Evolutionary conservation across 1,140 invertebrate genomes (phyloP).

Genomic region (Drosophila subpulchrella): DNA sequence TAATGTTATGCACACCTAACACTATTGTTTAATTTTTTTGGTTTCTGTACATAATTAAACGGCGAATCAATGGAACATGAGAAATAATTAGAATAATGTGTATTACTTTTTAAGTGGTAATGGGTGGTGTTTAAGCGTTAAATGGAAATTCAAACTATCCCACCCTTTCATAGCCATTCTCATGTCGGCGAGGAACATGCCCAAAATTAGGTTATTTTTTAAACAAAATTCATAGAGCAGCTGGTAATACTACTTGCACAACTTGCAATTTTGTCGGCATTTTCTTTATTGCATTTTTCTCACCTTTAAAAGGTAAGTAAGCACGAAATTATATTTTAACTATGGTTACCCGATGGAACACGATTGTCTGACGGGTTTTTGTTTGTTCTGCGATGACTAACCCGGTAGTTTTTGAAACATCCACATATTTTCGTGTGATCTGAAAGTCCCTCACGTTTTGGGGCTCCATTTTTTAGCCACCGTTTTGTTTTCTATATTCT

Average conservation of each 20-base stretch:
- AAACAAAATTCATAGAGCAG: not conserved
- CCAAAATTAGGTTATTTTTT: not conserved
- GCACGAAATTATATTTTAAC: not conserved
- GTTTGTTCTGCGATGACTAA: conserved; percentile 27
- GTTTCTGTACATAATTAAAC: too few relatives aligned
- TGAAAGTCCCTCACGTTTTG: conserved; percentile 3
- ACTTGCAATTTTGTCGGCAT: conserved; percentile 30
- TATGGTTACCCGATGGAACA: not conserved
- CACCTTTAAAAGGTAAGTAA: conserved; percentile 34
- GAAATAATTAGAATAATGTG: too few relatives aligned
- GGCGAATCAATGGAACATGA: too few relatives aligned
- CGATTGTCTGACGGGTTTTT: not conserved
- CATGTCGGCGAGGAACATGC: not conserved
- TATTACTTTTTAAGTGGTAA: too few relatives aligned
- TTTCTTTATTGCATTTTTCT: conserved; percentile 9
- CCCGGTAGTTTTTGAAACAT: conserved; percentile 3
- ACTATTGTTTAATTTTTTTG: too few relatives aligned
- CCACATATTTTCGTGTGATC: not conserved
- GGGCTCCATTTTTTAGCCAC: conserved; percentile 7
- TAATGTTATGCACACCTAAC: too few relatives aligned
- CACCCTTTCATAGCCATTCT: not conserved
- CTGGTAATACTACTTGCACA: conserved; percentile 35
- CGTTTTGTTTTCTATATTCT: not conserved
- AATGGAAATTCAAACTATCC: not conserved
- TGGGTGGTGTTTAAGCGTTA: too few relatives aligned